Evolutionary conservation across 2,888 invertebrate genomes (phyloP), one percentile per base, ranked within the genome.

Genomic region (Scotopteryx bipunctaria): DNA sequence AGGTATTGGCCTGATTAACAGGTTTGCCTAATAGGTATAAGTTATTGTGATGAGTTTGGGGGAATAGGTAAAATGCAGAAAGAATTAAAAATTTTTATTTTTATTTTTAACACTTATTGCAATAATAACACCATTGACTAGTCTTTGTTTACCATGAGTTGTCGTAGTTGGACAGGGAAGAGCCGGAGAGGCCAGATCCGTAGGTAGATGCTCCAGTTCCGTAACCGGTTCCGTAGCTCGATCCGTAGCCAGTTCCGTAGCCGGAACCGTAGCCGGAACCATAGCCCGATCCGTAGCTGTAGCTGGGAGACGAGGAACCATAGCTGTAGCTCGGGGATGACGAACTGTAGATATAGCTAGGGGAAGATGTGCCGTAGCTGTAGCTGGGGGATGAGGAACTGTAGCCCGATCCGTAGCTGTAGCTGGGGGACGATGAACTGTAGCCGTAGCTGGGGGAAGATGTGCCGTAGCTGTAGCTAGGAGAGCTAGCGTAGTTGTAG

Each of bases 161-260:
- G 25, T 25, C 27, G 17, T 47, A 23, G 36, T 13, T 41, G 16
- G 27, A 25, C 6, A 1, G 3, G 9, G 15, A 29, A 11, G 27
- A 41, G 37, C 16, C 15, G 6, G 33, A 29, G n/a, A 35, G 9
- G 14, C 45, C 38, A 1, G 36, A 36, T 41, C 54, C 44, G 25
- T 62, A 61, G 6, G 47, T n/a, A 36, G 38, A 19, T 0, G 25
- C 36, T n/a, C n/a, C 32, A 8, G 59, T 40, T 32, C 57, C 42
- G 17, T 65, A 61, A 29, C 63, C 32, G 6, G 59, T 40, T 32
- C 57, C 42, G 17, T 65, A 61, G 31, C 63, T 38, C 5, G 48
- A 36, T 31, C 32, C 31, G 9, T 29, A 40, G 19, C 37, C 14
- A 9, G 54, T 19, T 40, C 54, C 53, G 47, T 53, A 42, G 6